Evolutionary conservation across 2,113 vertebrate species (phyloP), one percentile per base, ranked within the genome.

Genomic region (Lepidothrix coronata): DNA sequence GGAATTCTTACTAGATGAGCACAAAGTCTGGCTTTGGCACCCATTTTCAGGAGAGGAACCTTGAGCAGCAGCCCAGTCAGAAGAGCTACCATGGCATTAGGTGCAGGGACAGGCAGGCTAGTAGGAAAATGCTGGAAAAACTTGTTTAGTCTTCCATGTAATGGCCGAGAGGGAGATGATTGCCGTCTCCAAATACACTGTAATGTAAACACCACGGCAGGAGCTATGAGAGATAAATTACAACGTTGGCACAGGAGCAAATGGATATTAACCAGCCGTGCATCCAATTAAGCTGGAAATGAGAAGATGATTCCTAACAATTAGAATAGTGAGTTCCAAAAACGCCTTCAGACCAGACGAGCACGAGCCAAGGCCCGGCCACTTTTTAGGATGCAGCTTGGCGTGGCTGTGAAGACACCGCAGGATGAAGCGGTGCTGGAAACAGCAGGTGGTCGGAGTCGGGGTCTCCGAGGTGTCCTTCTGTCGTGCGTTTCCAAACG

Each of bases 221-320:
- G 52, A 81, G 17, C 27, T 49, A 14, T 28, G 39, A 51, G 65
- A 89, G 33, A 76, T 54, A 70, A 76, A 89, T 88, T 63, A 61
- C 41, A 65, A 5, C 0, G 1, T 1, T 72, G 86, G 80, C 52
- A 63, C 35, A 49, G 31, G 31, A 92, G 52, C 44, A 92, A 73
- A 88, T 93, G 33, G 51, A 18, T 86, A 86, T 89, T 88, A 95
- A 71, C 68, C 27, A 31, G 35, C 35, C 0, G 0, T 72, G 48
- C 66, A 72, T 74, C 88, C 67, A 65, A 63, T 81, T 81, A 89
- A 89, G 21, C 48, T 89, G 68, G 76, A 92, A 96, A 93, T 48
- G 21, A 80, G 85, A 70, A 73, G 73, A 52, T 35, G 51, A 84
- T 67, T 87, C 80, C 57, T 65, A 28, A 37, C 52, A 87, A 92